Base-by-base conservation (phyloP, 2,888 invertebrate genomes). In the Odontocolon sp. region DNA sequence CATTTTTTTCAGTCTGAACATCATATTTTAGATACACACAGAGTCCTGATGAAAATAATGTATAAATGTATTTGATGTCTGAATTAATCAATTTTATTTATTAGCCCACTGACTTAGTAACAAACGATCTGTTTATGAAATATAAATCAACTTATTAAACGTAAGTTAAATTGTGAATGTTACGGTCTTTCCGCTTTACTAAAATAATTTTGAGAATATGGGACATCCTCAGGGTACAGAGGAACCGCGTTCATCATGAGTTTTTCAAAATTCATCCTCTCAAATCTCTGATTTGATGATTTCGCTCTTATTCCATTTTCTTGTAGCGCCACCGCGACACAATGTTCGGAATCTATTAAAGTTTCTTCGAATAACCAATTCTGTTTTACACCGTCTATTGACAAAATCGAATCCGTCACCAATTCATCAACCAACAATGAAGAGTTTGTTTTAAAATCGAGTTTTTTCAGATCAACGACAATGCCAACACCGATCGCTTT, bases 401-500 rank as follows among this genome's bases (percentile, higher is more conserved):
- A 93, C 45, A 98, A 90, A 57, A 91, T 91, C 0, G 97, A 96
- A 87, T 96, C 95, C 0, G 90, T 92, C 1, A 93, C 90, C 75
- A 95, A 88, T 2, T 90, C 82, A 71, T 86, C 73, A 26, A 82
- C 66, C 1, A 33, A 59, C 1, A 91, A 79, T n/a, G 82, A 63
- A 0, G 88, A 87, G 31, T 91, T 91, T 0, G 94, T 93, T 71
- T 92, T 92, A 90, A 98, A 99, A 90, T 94, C 94, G 40, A 98
- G 93, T 81, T 94, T 92, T 81, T 93, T 92, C 47, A 99, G 92
- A 84, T 96, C 94, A 78, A 95, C 92, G 0, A 95, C 95, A 64
- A 99, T 94, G 28, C 98, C 98, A 21, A 95, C 91, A 16, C 98
- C 98, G 66, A 95, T 92, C 79, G 98, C 98, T 91, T 99, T 99